Conservation (phyloP, 2,888 invertebrate genomes). For the Chamaedrilus cognettii region DNA sequence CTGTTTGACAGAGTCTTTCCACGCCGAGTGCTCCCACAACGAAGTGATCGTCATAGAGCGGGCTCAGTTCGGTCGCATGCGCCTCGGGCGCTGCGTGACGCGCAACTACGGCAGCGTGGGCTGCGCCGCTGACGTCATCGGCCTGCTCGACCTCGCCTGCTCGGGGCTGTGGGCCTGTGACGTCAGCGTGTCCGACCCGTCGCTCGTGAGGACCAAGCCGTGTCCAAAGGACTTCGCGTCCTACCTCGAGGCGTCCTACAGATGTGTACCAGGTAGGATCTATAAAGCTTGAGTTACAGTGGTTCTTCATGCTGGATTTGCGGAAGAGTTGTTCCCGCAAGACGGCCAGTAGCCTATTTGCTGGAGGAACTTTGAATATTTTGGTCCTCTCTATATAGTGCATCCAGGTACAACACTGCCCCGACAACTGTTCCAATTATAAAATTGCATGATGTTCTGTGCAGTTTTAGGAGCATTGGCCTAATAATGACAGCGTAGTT, state of each 20-base stretch:
- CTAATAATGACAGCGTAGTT: too few relatives aligned
- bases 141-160: conserved; percentile 31
- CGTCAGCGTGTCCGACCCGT: conserved; percentile 35
- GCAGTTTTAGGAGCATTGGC: too few relatives aligned
- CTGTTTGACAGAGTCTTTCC: conserved; percentile 30
- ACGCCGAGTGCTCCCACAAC: conserved; percentile 18
- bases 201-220: conserved; percentile 36
- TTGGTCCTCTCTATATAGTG: too few relatives aligned
- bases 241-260: conserved; percentile 33
- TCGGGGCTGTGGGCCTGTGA: conserved; percentile 32
- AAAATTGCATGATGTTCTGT: too few relatives aligned
- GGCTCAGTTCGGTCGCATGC: conserved; percentile 28
- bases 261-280: conserved; percentile 36
- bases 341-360: too few relatives aligned
- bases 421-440: too few relatives aligned
- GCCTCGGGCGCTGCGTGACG: conserved; percentile 31
- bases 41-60: conserved; percentile 24
- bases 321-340: too few relatives aligned
- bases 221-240: conserved; percentile 37
- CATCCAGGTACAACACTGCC: too few relatives aligned
- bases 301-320: too few relatives aligned
- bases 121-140: conserved; percentile 29
- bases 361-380: too few relatives aligned
- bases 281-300: too few relatives aligned
- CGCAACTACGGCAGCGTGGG: conserved; percentile 32